These are phyloP conservation scores for Acanthaster planci DNA, from an alignment of 35 echinoderm and acorn worm genomes.

Conservation along the genomic window DNA sequence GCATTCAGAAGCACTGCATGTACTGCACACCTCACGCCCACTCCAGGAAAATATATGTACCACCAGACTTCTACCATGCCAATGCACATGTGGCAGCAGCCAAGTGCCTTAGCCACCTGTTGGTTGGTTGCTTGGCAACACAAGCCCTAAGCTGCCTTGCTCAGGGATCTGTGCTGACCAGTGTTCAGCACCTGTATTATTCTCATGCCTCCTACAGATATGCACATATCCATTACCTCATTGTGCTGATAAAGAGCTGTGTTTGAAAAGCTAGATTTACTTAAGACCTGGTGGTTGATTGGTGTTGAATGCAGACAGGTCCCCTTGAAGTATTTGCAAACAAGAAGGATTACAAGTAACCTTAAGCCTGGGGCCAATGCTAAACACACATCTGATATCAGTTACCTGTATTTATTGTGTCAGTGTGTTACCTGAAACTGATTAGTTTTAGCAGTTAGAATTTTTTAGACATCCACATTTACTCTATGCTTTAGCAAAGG, in stretches of 20 bases:
- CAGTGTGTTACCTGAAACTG: too few relatives aligned
- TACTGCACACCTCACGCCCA: too few relatives aligned
- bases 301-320: not conserved
- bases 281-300: not conserved
- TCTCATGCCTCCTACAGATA: not conserved
- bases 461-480: too few relatives aligned
- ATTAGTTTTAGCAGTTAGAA: too few relatives aligned
- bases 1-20: too few relatives aligned
- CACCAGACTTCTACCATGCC: too few relatives aligned
- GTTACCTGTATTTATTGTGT: too few relatives aligned
- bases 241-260: conserved; percentile 5
- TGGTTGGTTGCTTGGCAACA: conserved; percentile 15
- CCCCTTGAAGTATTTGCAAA: not conserved
- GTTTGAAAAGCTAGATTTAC: conserved; percentile 14
- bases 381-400: too few relatives aligned
- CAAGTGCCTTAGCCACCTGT: conserved; percentile 16
- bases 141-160: not conserved
- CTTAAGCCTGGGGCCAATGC: not conserved
- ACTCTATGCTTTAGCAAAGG: too few relatives aligned
- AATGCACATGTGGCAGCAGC: not conserved
- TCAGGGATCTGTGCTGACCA: not conserved
- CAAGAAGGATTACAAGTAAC: not conserved
- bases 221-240: conserved; percentile 11
- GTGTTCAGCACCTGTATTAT: not conserved
- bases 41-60: too few relatives aligned